Evolutionary conservation across 2,888 invertebrate species (phyloP), one percentile per base, ranked within the genome.

Genomic region (Lithosia quadra): DNA sequence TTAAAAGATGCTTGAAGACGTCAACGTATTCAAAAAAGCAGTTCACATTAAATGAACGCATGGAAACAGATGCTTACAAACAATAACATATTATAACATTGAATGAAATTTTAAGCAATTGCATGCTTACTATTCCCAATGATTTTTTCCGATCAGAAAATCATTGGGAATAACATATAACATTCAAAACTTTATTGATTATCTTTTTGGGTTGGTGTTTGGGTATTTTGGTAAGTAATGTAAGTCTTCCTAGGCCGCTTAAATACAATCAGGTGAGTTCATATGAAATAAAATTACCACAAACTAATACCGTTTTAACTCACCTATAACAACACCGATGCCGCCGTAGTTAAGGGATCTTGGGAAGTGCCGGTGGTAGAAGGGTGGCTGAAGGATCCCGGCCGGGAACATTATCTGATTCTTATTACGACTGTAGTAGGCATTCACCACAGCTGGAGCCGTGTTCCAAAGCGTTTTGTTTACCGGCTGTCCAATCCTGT

Each of bases 321-420:
- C 8, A 94, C 94, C 99, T 81, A 99, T 98, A 15, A 99, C 98
- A 56, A 98, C 98, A 4, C 99, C 99, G 71, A 99, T 98, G 4
- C 98, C 98, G 0, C 98, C 98, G 83, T 97, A 98, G 90, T 98
- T 98, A 11, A 98, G 91, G 0, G 97, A 96, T 39, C 96, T 95
- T 0, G 98, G 98, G 81, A 98, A 98, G 85, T 97, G 96, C 18
- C 97, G 95, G 89, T 98, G 98, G 86, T 99, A 99, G 91, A 99
- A 99, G 0, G 99, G 99, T 0, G 99, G 98, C 88, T 99, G 99
- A 4, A 99, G 92, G 80, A 99, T 99, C 0, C 99, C 99, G 0
- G 99, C 99, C 0, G 99, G 99, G 90, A 99, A 98, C 96, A 98
- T 98, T 68, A 99, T 99, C 92, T 99, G 98, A 91, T 99, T 99